phyloP scores from a whole-genome alignment of 2,797 vertebrate genomes.

The Leuciscus waleckii region DNA sequence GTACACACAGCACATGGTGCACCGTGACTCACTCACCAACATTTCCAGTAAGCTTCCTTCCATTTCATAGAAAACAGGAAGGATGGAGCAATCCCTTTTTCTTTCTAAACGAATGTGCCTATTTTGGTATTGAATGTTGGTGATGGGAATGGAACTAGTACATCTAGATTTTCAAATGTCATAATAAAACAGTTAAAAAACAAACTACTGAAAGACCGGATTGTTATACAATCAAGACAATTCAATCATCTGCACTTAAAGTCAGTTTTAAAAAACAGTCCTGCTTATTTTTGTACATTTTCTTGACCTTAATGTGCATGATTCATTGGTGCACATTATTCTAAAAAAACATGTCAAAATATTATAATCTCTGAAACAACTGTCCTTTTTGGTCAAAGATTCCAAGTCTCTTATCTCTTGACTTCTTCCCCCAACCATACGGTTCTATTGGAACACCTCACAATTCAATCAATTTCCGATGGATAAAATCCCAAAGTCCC shows the following conservation, averaged over 20 bases:
- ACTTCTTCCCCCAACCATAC: neutral
- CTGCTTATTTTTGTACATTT: neutral
- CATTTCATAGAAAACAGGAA: conserved; percentile 32
- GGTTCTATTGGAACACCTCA: neutral
- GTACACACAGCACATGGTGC: conserved; percentile 32
- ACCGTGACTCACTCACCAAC: conserved; percentile 40
- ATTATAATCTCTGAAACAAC: neutral
- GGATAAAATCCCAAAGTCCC: neutral
- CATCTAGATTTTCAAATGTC: neutral
- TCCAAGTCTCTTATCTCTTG: too few species aligned
- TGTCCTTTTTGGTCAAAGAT: neutral
- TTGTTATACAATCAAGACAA: neutral
- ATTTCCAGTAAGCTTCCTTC: conserved; percentile 45
- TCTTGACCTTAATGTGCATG: neutral
- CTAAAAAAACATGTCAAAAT: neutral
- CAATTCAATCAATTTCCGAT: neutral
- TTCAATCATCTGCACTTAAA: neutral
- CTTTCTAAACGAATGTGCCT: neutral
- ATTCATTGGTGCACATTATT: neutral
- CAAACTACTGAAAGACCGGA: neutral
- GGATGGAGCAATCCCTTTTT: neutral
- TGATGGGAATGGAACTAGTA: neutral
- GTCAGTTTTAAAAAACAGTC: neutral
- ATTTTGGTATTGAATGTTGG: neutral
- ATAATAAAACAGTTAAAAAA: neutral